Conservation (phyloP, 2,113 vertebrate species). For the Tursiops truncatus region DNA sequence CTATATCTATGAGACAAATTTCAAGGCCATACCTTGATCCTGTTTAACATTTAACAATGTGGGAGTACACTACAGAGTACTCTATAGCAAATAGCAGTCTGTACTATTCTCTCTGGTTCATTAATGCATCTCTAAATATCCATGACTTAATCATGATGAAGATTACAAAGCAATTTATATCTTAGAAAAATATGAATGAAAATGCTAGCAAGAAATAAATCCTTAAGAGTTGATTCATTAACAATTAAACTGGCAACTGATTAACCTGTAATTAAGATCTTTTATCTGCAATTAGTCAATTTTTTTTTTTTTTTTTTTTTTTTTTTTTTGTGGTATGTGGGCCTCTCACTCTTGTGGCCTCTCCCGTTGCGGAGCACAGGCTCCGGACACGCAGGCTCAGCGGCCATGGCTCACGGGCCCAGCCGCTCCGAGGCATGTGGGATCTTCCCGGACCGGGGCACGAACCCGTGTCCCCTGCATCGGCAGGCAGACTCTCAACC, state of each 20-base stretch:
- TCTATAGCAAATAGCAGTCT: background rate
- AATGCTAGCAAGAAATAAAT: background rate
- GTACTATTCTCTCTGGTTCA: background rate
- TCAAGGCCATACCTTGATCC: background rate
- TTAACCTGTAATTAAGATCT: background rate
- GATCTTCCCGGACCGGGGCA: too few species aligned
- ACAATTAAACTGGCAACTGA: constrained; percentile 1
- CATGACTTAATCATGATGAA: constrained; percentile 11
- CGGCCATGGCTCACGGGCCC: too few species aligned
- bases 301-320: background rate
- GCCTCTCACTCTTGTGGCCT: too few species aligned
- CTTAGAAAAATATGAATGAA: constrained; percentile 28
- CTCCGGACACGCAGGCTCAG: too few species aligned
- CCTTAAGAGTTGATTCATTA: background rate
- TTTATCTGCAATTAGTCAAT: background rate
- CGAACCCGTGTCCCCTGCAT: too few species aligned
- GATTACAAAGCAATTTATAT: background rate
- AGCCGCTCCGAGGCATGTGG: too few species aligned
- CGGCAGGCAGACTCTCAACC: too few species aligned
- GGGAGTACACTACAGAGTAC: background rate
- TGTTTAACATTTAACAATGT: background rate
- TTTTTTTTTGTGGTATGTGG: background rate
- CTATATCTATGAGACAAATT: background rate
- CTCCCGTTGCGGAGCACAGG: too few species aligned
- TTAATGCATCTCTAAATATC: background rate